These are phyloP conservation scores for Characodon lateralis DNA, from an alignment of 2,797 vertebrate genomes.

Conservation along the genomic window DNA sequence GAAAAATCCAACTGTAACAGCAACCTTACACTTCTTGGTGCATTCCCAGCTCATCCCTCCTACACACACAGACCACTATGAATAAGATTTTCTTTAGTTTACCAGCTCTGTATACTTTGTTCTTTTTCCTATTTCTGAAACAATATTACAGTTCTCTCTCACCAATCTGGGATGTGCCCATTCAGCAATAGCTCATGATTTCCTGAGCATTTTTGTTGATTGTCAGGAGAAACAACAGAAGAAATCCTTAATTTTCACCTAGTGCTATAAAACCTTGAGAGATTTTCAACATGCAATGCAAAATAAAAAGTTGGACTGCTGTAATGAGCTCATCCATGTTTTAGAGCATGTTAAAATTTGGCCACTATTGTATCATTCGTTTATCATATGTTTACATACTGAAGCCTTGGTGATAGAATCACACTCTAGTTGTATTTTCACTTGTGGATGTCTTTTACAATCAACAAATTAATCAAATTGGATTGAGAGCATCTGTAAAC, in stretches of 20 bases:
- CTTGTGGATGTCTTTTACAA: background rate
- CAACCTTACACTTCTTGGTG: slow-evolving; percentile 47
- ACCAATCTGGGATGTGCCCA: slow-evolving; percentile 32
- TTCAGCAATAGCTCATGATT: slow-evolving; percentile 34
- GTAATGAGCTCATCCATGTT: background rate
- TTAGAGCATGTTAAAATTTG: background rate
- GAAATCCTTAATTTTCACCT: slow-evolving; percentile 1
- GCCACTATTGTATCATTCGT: background rate
- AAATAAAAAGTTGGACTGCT: slow-evolving; percentile 12
- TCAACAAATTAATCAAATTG: too few species aligned
- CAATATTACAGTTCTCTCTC: slow-evolving; percentile 41
- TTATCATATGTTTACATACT: too few species aligned
- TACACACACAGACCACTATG: slow-evolving; percentile 57
- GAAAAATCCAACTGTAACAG: slow-evolving; percentile 46
- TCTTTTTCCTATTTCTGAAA: slow-evolving; percentile 44
- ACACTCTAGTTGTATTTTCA: background rate
- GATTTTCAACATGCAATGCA: background rate
- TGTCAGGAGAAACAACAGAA: background rate
- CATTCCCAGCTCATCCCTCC: slow-evolving; percentile 62
- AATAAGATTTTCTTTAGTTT: slow-evolving; percentile 57
- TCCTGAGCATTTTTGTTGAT: slow-evolving; percentile 8
- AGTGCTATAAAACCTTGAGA: background rate
- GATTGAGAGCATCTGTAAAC: too few species aligned
- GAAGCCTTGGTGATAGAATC: background rate
- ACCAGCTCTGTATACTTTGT: slow-evolving; percentile 48